Conservation (phyloP, 2,888 invertebrate genomes). For the Ernsta delagoae region DNA sequence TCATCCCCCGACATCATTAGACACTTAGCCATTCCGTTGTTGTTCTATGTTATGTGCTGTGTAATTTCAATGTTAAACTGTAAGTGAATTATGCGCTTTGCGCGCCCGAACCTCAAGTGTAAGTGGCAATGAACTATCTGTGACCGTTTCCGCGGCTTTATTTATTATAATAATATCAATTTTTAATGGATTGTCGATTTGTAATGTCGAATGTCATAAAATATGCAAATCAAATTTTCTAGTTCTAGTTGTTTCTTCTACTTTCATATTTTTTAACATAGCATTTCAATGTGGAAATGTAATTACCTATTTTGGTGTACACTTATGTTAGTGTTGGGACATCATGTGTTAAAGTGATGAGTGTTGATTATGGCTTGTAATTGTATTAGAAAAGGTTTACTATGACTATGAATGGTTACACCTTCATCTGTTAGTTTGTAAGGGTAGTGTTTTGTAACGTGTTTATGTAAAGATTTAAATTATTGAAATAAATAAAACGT, state of each 20-base stretch:
- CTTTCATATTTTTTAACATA: slow-evolving; percentile 35
- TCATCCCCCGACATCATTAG: slow-evolving; percentile 22
- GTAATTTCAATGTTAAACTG: slow-evolving; percentile 22
- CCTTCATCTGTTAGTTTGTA: slow-evolving; percentile 33
- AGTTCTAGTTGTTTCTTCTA: slow-evolving; percentile 35
- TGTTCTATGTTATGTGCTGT: slow-evolving; percentile 30
- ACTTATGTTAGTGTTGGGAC: slow-evolving; percentile 21
- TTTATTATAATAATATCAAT: slow-evolving; percentile 20
- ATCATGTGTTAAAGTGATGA: slow-evolving; percentile 26
- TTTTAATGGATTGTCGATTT: slow-evolving; percentile 32
- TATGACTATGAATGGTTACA: slow-evolving; percentile 29
- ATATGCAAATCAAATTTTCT: slow-evolving; percentile 30
- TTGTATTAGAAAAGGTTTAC: slow-evolving; percentile 26
- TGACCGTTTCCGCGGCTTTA: slow-evolving; percentile 20
- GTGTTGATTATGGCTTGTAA: slow-evolving; percentile 23
- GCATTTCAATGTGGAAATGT: slow-evolving; percentile 35
- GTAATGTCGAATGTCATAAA: slow-evolving; percentile 24
- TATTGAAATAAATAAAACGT: slow-evolving; percentile 27
- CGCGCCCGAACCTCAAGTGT: not conserved
- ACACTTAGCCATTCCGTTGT: slow-evolving; percentile 34
- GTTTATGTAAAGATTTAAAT: slow-evolving; percentile 38
- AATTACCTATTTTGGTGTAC: slow-evolving; percentile 32
- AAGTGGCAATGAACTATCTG: slow-evolving; percentile 15
- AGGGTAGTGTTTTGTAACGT: slow-evolving; percentile 37
- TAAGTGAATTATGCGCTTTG: slow-evolving; percentile 5